Conservation (phyloP, 2,797 vertebrate species). For the Staurois parvus region DNA sequence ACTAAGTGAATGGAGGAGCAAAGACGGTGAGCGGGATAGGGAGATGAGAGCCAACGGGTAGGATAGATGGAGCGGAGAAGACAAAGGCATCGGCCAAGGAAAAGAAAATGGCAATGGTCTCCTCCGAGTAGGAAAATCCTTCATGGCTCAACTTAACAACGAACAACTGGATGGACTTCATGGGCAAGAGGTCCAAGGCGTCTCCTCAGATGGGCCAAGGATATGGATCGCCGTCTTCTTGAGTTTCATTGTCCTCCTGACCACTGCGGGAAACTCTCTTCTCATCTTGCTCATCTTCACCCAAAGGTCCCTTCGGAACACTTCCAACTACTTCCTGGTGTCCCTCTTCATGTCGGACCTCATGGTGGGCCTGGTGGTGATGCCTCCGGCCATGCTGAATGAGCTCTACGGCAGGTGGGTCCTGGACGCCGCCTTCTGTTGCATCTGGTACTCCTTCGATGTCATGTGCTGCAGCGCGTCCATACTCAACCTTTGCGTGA, state of each 20-base stretch:
- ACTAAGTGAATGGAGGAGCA: not conserved
- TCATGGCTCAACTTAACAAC: conserved; percentile 68
- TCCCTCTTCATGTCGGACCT: conserved; percentile 96
- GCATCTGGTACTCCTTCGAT: conserved; percentile 93
- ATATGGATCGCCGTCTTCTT: conserved; percentile 89
- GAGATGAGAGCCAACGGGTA: not conserved
- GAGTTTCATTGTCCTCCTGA: conserved; percentile 89
- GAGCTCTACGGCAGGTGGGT: conserved; percentile 92
- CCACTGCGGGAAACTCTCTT: conserved; percentile 85
- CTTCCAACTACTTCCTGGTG: conserved; percentile 96
- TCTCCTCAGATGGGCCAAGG: conserved; percentile 71
- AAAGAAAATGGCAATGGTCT: not conserved
- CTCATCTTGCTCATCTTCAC: conserved; percentile 90
- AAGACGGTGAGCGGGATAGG: too few species aligned
- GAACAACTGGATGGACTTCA: conserved; percentile 62
- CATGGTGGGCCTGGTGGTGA: conserved; percentile 97
- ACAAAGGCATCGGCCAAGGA: not conserved
- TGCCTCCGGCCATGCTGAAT: conserved; percentile 97
- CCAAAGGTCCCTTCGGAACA: conserved; percentile 93
- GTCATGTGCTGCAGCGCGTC: conserved; percentile 99
- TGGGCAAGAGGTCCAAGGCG: conserved; percentile 58
- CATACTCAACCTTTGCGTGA: conserved; percentile 96
- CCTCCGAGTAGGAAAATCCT: conserved; percentile 36
- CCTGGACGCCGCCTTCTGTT: conserved; percentile 87
- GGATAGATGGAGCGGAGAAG: conserved; percentile 30